These are phyloP conservation scores for Cistogaster globosa DNA, from an alignment of 2,888 invertebrate species.

Conservation along the genomic window DNA sequence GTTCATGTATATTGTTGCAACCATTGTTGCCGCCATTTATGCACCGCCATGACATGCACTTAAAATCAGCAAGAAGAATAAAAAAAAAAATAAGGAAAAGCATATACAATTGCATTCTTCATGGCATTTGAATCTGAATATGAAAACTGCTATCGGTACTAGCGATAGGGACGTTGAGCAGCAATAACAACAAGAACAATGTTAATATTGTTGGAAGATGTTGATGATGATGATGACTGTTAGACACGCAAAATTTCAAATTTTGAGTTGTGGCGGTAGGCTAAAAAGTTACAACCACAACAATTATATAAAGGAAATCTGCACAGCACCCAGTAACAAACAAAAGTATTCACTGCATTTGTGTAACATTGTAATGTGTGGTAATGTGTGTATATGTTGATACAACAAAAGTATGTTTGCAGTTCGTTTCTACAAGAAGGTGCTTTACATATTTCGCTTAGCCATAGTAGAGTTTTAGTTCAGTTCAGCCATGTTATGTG, in stretches of 20 bases:
- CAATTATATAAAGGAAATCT: constrained; percentile 21
- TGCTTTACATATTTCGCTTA: constrained; percentile 66
- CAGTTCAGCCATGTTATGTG: constrained; percentile 65
- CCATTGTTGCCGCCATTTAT: constrained; percentile 73
- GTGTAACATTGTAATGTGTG: neutral
- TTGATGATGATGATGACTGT: constrained; percentile 77
- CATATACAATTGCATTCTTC: constrained; percentile 56
- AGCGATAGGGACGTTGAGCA: constrained; percentile 56
- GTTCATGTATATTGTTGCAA: constrained; percentile 40
- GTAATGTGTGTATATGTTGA: neutral
- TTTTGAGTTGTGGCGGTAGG: constrained; percentile 74
- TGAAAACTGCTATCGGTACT: constrained; percentile 46
- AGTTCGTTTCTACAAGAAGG: constrained; percentile 54
- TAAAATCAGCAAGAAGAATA: constrained; percentile 52
- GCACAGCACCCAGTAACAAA: constrained; percentile 54
- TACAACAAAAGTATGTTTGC: constrained; percentile 42
- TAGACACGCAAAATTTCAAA: constrained; percentile 82
- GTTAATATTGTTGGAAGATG: constrained; percentile 29
- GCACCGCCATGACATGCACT: constrained; percentile 73
- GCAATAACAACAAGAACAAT: constrained; percentile 45
- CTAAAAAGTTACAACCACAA: constrained; percentile 53
- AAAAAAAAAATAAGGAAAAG: constrained; percentile 37
- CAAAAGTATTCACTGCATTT: constrained; percentile 6
- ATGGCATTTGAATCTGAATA: constrained; percentile 69
- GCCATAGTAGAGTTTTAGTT: constrained; percentile 55